Evolutionary conservation across 1,140 invertebrate genomes (phyloP).

Genomic region (Drosophila setifemur): DNA sequence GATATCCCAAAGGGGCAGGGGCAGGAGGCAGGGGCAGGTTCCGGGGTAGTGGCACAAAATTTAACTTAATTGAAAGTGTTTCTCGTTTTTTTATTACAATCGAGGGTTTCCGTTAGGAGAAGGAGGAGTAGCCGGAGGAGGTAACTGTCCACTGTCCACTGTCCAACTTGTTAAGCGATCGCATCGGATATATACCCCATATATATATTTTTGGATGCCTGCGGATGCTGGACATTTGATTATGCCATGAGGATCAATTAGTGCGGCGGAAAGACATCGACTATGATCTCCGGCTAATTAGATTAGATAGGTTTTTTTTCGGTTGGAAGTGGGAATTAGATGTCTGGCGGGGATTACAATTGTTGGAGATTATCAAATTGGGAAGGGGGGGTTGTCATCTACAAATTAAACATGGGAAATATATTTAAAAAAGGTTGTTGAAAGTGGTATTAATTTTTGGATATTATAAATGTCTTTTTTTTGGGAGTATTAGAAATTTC

Average conservation of each 20-base stretch:
- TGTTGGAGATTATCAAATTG: no score
- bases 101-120: conserved; percentile 49
- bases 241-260: conserved; percentile 29
- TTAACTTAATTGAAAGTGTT: conserved; percentile 74
- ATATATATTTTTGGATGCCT: not conserved
- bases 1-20: not conserved
- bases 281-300: conserved; percentile 17
- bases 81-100: conserved; percentile 31
- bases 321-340: no score
- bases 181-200: not conserved
- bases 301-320: conserved; percentile 20
- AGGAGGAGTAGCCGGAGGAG: not conserved
- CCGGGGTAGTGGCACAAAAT: no score
- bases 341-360: not conserved
- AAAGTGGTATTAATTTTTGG: no score
- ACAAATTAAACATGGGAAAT: no score
- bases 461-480: no score
- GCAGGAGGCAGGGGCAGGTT: not conserved
- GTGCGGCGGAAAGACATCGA: not conserved
- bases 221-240: conserved; percentile 39
- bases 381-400: no score
- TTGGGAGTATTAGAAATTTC: no score
- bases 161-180: conserved; percentile 20
- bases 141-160: no score
- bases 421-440: no score